phyloP scores from a whole-genome alignment of 1,140 invertebrate species.

The Chrysomallon squamiferum region DNA sequence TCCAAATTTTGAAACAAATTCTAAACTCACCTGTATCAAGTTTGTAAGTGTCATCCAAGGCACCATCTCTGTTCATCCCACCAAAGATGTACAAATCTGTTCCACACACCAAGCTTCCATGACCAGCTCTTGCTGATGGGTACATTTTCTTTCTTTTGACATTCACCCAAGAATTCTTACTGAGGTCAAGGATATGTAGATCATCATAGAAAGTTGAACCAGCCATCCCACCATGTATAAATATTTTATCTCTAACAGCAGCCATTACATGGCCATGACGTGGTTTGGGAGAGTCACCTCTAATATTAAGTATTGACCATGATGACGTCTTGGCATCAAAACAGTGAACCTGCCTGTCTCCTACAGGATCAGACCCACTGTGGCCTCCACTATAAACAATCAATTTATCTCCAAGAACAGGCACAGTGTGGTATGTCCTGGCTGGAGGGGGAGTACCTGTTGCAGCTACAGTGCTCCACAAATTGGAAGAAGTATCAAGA shows the following conservation, averaged over 20 bases:
- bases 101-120: slow-evolving; percentile 47
- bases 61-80: slow-evolving; percentile 60
- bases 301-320: slow-evolving; percentile 50
- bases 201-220: slow-evolving; percentile 61
- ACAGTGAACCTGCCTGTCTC: slow-evolving; percentile 57
- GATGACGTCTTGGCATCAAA: slow-evolving; percentile 45
- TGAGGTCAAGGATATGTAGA: slow-evolving; percentile 59
- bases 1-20: no score
- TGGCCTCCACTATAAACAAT: slow-evolving; percentile 63
- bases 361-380: slow-evolving; percentile 56
- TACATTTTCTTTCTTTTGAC: slow-evolving; percentile 51
- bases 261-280: slow-evolving; percentile 63
- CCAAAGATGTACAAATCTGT: slow-evolving; percentile 59
- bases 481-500: slow-evolving; percentile 44
- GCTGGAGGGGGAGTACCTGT: slow-evolving; percentile 50
- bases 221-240: slow-evolving; percentile 62
- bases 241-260: slow-evolving; percentile 51
- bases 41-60: slow-evolving; percentile 59
- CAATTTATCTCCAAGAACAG: slow-evolving; percentile 50
- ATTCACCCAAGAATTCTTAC: slow-evolving; percentile 50
- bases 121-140: slow-evolving; percentile 58
- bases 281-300: slow-evolving; percentile 57
- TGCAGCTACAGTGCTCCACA: slow-evolving; percentile 44
- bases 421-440: slow-evolving; percentile 56
- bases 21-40: slow-evolving; percentile 51